These are phyloP conservation scores for Seriola quinqueradiata DNA, from an alignment of 2,113 vertebrate species.

Conservation along the genomic window DNA sequence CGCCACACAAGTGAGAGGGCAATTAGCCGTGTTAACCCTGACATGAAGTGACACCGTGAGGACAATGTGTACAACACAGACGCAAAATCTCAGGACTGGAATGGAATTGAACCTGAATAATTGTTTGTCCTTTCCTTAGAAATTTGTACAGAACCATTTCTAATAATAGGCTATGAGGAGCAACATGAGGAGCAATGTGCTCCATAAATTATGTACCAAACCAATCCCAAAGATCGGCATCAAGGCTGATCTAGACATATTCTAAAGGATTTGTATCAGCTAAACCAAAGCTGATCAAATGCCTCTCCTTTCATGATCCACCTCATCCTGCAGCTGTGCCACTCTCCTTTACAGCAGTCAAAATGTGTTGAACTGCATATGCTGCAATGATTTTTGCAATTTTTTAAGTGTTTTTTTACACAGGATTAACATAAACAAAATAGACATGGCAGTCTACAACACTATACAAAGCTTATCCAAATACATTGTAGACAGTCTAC, in stretches of 20 bases:
- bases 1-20: slow-evolving; percentile 40
- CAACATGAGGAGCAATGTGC: not conserved
- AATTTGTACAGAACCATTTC: slow-evolving; percentile 20
- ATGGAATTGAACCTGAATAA: slow-evolving; percentile 13
- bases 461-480: too few species aligned
- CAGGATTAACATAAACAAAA: too few species aligned
- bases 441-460: too few species aligned
- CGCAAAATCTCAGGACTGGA: slow-evolving; percentile 26
- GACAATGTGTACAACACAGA: slow-evolving; percentile 18
- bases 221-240: not conserved
- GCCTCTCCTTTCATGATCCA: not conserved
- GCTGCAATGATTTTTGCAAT: too few species aligned
- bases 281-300: not conserved
- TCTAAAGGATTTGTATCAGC: not conserved
- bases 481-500: too few species aligned
- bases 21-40: slow-evolving; percentile 62
- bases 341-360: not conserved
- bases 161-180: not conserved
- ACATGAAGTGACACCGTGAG: slow-evolving; percentile 35
- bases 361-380: not conserved
- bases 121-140: slow-evolving; percentile 1
- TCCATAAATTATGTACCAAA: not conserved
- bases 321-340: not conserved
- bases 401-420: too few species aligned
- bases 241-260: not conserved